These are phyloP conservation scores for Sprattus sprattus DNA, from an alignment of 2,113 vertebrate species.

Conservation along the genomic window DNA sequence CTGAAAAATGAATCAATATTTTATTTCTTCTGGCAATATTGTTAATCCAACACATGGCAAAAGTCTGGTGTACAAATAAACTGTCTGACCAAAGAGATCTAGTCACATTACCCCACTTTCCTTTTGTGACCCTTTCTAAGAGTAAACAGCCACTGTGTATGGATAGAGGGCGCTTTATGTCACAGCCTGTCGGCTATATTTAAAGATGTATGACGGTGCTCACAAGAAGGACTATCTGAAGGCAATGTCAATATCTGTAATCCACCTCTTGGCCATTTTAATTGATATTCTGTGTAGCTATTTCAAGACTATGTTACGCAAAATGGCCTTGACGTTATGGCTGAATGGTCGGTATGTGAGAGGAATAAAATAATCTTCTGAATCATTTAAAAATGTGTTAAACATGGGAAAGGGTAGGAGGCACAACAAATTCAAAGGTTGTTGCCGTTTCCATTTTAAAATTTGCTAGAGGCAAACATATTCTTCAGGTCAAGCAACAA, in stretches of 20 bases:
- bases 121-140: neutral
- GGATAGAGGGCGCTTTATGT: no score
- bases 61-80: neutral
- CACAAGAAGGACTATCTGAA: neutral
- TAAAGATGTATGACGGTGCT: neutral
- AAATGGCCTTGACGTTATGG: neutral
- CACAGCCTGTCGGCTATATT: neutral
- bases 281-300: neutral
- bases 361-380: neutral
- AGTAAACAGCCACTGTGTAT: neutral
- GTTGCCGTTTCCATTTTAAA: neutral
- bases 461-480: neutral
- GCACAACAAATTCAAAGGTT: neutral
- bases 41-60: neutral
- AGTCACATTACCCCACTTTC: neutral
- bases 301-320: neutral
- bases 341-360: neutral
- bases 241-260: neutral
- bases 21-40: neutral
- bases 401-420: neutral
- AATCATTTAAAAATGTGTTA: neutral
- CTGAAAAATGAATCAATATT: neutral
- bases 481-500: neutral
- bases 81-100: neutral
- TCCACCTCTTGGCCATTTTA: neutral